Evolutionary conservation across 2,888 invertebrate genomes (phyloP), one percentile per base, ranked within the genome.

Genomic region (Liposcelis brunnea): DNA sequence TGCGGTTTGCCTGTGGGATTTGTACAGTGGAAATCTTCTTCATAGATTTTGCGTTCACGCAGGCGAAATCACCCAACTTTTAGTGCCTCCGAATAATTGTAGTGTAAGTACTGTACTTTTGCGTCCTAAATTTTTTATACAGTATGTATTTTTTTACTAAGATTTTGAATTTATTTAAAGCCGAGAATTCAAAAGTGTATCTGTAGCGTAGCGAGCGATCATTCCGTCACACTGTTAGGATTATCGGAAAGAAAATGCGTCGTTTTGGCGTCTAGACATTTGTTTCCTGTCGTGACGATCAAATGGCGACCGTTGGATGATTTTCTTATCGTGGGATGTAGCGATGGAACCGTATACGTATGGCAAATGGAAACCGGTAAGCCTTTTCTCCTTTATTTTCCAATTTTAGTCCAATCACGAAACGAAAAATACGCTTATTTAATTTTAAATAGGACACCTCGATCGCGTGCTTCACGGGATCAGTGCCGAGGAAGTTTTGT

Each of bases 301-400:
- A 93, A 94, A 61, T 95, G 94, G 93, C 72, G 94, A 36, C 94
- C 97, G 0, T 71, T 91, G 2, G 97, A 98, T 59, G 98, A 99
- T 63, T 98, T 95, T 60, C 84, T 98, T 74, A 84, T 95, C 52
- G 90, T 97, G 14, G 91, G 90, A 1, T 94, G 94, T 62, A 86
- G 90, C 6, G 97, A 99, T 63, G 94, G 95, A 2, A 90, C 94
- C 0, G 94, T 97, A 2, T 95, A 94, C 63, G 93, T 98, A 1
- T 98, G 98, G 98, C 97, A 98, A 70, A 97, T 98, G 94, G 98
- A 98, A 67, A 98, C 97, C 2, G 75, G 74, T 68, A 51, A 49
- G 53, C 36, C 15, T 32, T 3, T 47, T 14, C 1, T 34, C n/a
- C n/a, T n/a, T n/a, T n/a, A n/a, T n/a, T n/a, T n/a, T n/a, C n/a